phyloP scores from a whole-genome alignment of 2,797 vertebrate species.

The Spinus olivaceus region DNA sequence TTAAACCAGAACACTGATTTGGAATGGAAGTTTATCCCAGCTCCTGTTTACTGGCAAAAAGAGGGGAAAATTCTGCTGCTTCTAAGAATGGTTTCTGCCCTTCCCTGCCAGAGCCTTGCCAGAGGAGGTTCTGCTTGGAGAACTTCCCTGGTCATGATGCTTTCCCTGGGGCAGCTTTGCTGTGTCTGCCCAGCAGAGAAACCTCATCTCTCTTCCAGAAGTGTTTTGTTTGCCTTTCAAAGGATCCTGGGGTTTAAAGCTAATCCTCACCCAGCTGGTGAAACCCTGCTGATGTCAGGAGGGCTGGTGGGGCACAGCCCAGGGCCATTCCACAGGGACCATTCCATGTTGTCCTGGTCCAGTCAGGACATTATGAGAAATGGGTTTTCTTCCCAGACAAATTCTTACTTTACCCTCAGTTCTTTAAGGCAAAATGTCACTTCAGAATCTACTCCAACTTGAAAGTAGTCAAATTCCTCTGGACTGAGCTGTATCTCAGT shows the following conservation, averaged over 20 bases:
- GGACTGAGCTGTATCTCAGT: constrained; percentile 87
- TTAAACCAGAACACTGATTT: background rate
- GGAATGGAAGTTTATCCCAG: background rate
- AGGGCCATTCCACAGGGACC: background rate
- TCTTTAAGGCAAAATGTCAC: constrained; percentile 96
- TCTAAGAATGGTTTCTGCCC: background rate
- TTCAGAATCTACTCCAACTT: constrained; percentile 84
- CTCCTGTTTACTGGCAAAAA: background rate
- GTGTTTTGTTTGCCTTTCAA: background rate
- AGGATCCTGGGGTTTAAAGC: background rate
- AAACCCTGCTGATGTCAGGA: background rate
- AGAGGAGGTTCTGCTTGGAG: background rate
- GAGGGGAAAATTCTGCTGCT: background rate
- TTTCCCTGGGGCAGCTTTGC: background rate
- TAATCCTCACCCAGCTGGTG: background rate
- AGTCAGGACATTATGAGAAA: background rate
- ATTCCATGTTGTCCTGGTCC: background rate
- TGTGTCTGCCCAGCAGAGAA: background rate
- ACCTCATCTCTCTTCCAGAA: background rate
- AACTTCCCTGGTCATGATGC: accelerated
- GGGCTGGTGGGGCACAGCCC: background rate
- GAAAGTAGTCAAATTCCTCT: constrained; percentile 91
- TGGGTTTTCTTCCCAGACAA: background rate
- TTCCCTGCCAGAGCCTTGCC: background rate
- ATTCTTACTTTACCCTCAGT: constrained; percentile 82